phyloP scores from a whole-genome alignment of 2,113 vertebrate genomes.

The Grammomys surdaster region DNA sequence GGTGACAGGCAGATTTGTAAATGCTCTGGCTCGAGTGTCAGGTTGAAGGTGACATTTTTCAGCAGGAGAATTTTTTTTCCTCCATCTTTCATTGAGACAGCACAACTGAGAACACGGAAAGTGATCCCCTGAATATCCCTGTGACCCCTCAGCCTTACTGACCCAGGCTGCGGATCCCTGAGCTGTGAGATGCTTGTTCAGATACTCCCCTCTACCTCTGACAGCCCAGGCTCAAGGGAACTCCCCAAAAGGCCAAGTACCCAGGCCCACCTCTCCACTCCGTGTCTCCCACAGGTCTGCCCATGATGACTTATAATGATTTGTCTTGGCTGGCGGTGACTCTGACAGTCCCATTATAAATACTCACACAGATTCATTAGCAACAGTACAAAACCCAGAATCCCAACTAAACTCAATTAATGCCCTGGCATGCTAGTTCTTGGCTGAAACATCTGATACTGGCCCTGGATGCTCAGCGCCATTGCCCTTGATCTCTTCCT shows the following conservation, averaged over 20 bases:
- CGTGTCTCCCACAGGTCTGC: constrained; percentile 55
- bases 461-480: constrained; percentile 72
- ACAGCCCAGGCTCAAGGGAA: neutral
- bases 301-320: constrained; percentile 79
- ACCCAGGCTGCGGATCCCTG: rapidly evolving
- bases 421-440: constrained; percentile 73
- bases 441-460: constrained; percentile 73
- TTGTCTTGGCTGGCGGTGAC: constrained; percentile 75
- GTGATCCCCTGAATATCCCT: neutral
- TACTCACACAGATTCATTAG: constrained; percentile 83
- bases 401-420: constrained; percentile 76
- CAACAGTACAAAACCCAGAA: constrained; percentile 66
- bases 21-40: constrained; percentile 82
- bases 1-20: constrained; percentile 85
- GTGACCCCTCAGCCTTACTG: neutral
- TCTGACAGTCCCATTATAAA: constrained; percentile 78
- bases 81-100: constrained; percentile 61
- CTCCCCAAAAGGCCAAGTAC: neutral
- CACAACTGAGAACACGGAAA: constrained; percentile 54
- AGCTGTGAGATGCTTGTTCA: neutral
- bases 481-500: constrained; percentile 79
- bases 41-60: constrained; percentile 89
- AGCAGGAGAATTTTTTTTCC: constrained; percentile 65
- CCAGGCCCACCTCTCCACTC: constrained; percentile 50
- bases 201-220: neutral